Conservation (phyloP, 2,888 invertebrate species). For the Ectemnius continuus region DNA sequence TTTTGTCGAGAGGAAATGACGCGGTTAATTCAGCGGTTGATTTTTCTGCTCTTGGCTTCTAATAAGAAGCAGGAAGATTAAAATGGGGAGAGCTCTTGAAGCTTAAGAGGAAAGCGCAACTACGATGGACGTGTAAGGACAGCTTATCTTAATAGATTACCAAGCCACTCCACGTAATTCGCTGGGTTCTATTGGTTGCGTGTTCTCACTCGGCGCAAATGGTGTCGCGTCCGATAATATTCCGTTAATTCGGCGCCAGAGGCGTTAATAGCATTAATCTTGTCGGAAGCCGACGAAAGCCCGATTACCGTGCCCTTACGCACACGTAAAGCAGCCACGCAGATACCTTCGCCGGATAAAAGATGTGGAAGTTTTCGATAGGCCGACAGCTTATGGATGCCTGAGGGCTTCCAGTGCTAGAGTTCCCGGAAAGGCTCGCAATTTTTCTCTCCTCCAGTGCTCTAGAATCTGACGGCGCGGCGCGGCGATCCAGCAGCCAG, state of each 20-base stretch:
- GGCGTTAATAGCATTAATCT: conserved; percentile 70
- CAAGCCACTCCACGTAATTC: conserved; percentile 63
- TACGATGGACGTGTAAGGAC: conserved; percentile 36
- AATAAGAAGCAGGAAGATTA: neutral
- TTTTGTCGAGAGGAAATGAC: too few relatives aligned
- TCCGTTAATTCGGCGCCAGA: conserved; percentile 64
- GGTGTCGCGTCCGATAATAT: conserved; percentile 54
- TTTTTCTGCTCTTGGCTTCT: neutral
- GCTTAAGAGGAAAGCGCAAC: too few relatives aligned
- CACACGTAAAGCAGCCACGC: conserved; percentile 43
- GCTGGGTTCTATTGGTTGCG: conserved; percentile 55
- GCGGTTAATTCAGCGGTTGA: too few relatives aligned
- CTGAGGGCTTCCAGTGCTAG: too few relatives aligned
- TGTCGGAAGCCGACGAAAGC: conserved; percentile 53
- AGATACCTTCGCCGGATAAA: conserved; percentile 56
- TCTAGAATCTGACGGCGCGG: too few relatives aligned
- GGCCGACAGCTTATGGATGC: too few relatives aligned
- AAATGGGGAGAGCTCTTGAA: neutral
- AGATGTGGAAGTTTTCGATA: too few relatives aligned
- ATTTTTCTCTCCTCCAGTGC: too few relatives aligned
- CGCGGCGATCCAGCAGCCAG: too few relatives aligned
- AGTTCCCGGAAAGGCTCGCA: too few relatives aligned
- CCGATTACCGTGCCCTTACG: conserved; percentile 60
- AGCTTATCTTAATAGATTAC: conserved; percentile 71
- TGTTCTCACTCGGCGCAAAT: conserved; percentile 5